Evolutionary conservation across 2,797 vertebrate genomes (phyloP).

Genomic region (Hafferia zeledoni): DNA sequence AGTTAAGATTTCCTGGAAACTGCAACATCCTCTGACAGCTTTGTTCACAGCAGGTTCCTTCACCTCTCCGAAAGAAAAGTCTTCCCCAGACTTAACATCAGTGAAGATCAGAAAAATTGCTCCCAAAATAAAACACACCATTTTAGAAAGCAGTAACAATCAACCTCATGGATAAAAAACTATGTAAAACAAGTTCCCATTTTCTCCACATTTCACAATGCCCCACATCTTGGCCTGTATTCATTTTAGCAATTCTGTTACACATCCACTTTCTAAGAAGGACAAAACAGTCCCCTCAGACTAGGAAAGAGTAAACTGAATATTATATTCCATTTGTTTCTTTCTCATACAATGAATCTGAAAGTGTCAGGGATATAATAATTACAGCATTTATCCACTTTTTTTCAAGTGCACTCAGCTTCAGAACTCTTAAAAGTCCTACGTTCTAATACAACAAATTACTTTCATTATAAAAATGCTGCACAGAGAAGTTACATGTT

Average conservation of each 20-base stretch:
- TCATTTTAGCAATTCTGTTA: neutral
- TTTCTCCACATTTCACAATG: neutral
- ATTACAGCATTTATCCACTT: slow-evolving; percentile 12
- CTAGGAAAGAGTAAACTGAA: neutral
- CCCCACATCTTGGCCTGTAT: neutral
- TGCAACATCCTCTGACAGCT: neutral
- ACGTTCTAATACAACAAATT: neutral
- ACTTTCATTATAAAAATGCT: neutral
- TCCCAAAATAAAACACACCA: neutral
- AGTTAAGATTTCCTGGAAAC: neutral
- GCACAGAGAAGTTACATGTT: neutral
- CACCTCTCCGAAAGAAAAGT: neutral
- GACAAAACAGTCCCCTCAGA: neutral
- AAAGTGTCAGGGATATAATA: neutral
- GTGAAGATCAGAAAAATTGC: neutral
- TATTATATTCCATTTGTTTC: neutral
- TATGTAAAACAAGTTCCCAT: neutral
- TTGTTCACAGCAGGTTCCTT: neutral
- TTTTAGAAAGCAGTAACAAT: neutral
- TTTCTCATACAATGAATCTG: neutral
- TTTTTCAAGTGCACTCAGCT: neutral
- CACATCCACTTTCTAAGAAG: neutral
- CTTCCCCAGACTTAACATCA: neutral
- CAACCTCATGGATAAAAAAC: neutral
- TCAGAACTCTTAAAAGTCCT: neutral